Evolutionary conservation across 2,797 vertebrate genomes (phyloP).

Genomic region (Todus mexicanus): DNA sequence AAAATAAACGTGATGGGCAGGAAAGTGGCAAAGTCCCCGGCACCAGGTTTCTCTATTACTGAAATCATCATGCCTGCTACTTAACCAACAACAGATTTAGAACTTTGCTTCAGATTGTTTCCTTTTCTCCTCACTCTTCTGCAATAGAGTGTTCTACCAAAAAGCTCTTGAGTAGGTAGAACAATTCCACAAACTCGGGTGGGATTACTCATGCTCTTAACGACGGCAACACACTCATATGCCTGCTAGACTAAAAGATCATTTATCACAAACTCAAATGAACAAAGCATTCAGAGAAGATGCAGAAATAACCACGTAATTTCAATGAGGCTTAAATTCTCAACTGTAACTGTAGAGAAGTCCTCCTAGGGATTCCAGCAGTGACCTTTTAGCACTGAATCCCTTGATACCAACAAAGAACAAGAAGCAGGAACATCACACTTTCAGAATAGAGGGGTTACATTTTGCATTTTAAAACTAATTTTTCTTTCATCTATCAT

Average conservation of each 20-base stretch:
- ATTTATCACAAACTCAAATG: not conserved
- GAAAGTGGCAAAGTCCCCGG: not conserved
- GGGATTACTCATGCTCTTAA: not conserved
- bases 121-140: not conserved
- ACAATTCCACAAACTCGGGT: not conserved
- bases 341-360: not conserved
- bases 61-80: fast-evolving
- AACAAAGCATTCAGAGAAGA: not conserved
- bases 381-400: not conserved
- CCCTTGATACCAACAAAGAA: not conserved
- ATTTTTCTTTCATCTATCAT: not conserved
- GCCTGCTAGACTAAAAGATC: not conserved
- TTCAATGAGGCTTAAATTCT: not conserved
- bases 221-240: not conserved
- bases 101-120: not conserved
- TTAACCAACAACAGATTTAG: not conserved
- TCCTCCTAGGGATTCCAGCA: not conserved
- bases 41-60: not conserved
- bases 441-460: not conserved
- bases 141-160: not conserved
- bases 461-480: not conserved
- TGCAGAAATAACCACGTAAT: not conserved
- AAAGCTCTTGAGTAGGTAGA: not conserved
- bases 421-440: not conserved
- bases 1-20: too few species aligned